Base-by-base conservation (phyloP, 37 sponge, comb jelly and placozoan species). In the Eunapius fragilis region DNA sequence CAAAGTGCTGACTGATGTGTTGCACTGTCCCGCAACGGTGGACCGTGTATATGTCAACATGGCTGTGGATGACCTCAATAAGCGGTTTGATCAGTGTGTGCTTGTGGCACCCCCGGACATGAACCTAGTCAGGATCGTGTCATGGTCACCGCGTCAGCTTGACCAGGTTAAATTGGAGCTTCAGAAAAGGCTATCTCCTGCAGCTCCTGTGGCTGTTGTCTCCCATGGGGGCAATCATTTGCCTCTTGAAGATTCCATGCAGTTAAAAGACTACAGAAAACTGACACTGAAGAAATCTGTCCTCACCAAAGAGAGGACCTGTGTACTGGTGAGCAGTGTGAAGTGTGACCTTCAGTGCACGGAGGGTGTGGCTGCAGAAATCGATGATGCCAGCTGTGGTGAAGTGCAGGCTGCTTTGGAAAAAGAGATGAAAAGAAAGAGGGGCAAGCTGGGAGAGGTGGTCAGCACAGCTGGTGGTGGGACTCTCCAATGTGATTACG, bases 301-400 rank as follows among this genome's bases (percentile, higher is more conserved):
- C 79, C 80, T 94, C 2, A 80, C 85, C 19, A 58, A 81, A 34
- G 91, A 94, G 34, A 24, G 90, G 4, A 89, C 78, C 3, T 76
- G 67, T 41, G 80, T 72, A 3, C 88, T 94, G 27, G 94, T 94
- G 25, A 94, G 85, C 76, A 86, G 88, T 37, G 94, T 91, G 4
- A 94, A 94, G 76, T 32, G 38, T 6, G 30, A 35, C 23, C 85
- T 94, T 4, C 32, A 71, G 24, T 91, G 87, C 68, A 80, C 34
- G 23, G 91, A 80, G 37, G 91, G 94, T 19, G 91, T 94, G 24
- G 91, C 94, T 25, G 83, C 31, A 38, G 91, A 89, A 14, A 81
- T 94, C 3, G 68, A 85, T 82, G 45, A 17, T 45, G 94, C 94
- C 35, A 90, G 94, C 67, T 11, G 67, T 49, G 81, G 82, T 45